These are phyloP conservation scores for Intellagama lesueurii DNA, from an alignment of 2,797 vertebrate species.

Conservation along the genomic window DNA sequence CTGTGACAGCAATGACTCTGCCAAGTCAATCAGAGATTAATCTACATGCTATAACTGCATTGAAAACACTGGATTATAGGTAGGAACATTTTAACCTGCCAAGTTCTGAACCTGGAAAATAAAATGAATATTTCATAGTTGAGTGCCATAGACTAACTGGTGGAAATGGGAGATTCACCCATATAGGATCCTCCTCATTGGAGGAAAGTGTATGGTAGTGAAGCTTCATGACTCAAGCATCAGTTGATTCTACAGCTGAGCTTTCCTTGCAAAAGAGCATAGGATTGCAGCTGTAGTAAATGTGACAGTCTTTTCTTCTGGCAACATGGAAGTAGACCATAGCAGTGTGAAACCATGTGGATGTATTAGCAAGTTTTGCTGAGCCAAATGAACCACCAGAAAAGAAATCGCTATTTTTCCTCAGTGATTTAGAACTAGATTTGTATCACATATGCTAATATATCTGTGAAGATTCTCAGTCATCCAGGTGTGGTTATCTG, in stretches of 20 bases:
- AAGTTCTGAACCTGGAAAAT: rapidly evolving
- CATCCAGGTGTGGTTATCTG: too few species aligned
- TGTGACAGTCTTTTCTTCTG: neutral
- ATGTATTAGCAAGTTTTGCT: neutral
- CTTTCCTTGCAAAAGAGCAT: neutral
- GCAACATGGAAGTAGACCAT: neutral
- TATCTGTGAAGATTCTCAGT: too few species aligned
- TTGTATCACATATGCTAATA: too few species aligned
- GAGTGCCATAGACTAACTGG: neutral
- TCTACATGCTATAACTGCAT: slow-evolving; percentile 82
- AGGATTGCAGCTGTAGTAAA: neutral
- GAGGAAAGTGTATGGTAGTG: too few species aligned
- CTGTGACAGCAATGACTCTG: slow-evolving; percentile 89
- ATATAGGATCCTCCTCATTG: too few species aligned
- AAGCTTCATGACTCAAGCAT: too few species aligned
- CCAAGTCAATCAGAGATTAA: slow-evolving; percentile 89
- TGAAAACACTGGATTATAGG: slow-evolving; percentile 90
- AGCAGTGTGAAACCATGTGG: neutral
- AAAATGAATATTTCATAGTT: neutral
- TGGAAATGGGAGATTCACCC: too few species aligned
- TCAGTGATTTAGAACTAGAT: too few species aligned
- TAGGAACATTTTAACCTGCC: slow-evolving; percentile 52
- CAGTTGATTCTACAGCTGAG: too few species aligned
- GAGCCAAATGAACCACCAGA: too few species aligned
- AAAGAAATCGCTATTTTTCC: too few species aligned